Base-by-base conservation (phyloP, 2,888 invertebrate species). In the Oscheius onirici region DNA sequence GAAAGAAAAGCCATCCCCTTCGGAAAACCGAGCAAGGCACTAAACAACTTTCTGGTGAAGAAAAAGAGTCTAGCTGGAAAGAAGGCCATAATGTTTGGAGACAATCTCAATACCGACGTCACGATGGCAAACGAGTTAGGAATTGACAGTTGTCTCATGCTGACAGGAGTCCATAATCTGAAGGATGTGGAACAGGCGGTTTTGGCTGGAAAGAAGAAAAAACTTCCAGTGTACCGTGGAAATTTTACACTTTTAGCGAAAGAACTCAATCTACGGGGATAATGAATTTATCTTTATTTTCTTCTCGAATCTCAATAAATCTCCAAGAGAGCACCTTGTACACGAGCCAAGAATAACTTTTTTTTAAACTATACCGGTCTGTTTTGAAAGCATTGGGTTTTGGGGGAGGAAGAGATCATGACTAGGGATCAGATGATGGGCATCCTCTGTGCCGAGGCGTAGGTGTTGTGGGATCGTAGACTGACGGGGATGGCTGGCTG, bases 401-500 rank as follows among this genome's bases (percentile, higher is more conserved):
- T 3, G n/a, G 46, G n/a, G 46, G 46, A 13, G n/a, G 6, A 15
- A 26, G 55, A 55, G 55, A 55, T 55, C 55, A 20, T 8, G 55
- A n/a, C 15, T 8, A 28, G 13, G 10, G 26, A 52, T 58, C 46
- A 69, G 34, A 69, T 60, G 51, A 69, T 69, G 28, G 69, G 69
- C 20, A 61, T 57, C 55, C 71, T 41, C 22, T 46, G 40, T 13
- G 71, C 71, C 5, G 75, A 76, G 5, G 79, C 75, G 43, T 79
- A 79, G 20, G 79, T 79, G 57, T 77, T 77, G 52, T 71, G 65
- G 11, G 77, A 76, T 34, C 77, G 66, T 2, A 74, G 52, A 57
- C 75, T 77, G 54, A 73, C 75, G 0, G 79, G 80, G 22, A 77
- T 77, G n/a, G 77, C 72, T 3, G 80, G 78, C 41, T 68, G 74